phyloP scores from a whole-genome alignment of 2,797 vertebrate species.

The Malacoctenus gilli region DNA sequence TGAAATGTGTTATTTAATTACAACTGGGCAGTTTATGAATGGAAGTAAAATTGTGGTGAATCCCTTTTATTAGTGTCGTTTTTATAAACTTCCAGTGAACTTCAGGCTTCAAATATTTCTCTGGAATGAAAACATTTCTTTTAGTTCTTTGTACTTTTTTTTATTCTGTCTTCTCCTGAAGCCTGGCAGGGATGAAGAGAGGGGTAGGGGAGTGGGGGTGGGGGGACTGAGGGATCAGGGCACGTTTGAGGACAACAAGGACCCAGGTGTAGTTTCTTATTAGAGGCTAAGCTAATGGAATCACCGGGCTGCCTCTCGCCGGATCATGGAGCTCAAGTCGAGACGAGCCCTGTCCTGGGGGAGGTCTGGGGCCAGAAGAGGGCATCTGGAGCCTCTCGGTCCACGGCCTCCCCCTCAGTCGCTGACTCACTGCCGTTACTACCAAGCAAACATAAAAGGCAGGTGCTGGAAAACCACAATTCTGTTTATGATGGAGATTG shows the following conservation, averaged over 20 bases:
- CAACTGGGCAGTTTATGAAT: too few species aligned
- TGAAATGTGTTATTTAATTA: too few species aligned
- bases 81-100: too few species aligned
- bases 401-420: conserved; percentile 22
- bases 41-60: too few species aligned
- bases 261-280: conserved; percentile 79
- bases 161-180: conserved; percentile 15
- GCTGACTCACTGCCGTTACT: conserved; percentile 47
- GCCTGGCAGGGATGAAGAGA: background rate
- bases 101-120: too few species aligned
- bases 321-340: conserved; percentile 58
- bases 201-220: background rate
- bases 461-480: too few species aligned
- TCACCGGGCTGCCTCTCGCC: conserved; percentile 52
- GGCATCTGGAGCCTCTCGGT: conserved; percentile 62
- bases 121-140: background rate
- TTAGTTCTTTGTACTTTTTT: background rate
- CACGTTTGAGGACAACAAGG: conserved; percentile 54
- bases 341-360: conserved; percentile 58
- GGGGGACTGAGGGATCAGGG: background rate
- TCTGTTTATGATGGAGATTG: too few species aligned
- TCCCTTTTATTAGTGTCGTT: too few species aligned
- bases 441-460: background rate
- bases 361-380: conserved; percentile 60
- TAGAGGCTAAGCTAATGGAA: conserved; percentile 72